phyloP scores from a whole-genome alignment of 2,888 invertebrate species.

The Abscondita cerata region DNA sequence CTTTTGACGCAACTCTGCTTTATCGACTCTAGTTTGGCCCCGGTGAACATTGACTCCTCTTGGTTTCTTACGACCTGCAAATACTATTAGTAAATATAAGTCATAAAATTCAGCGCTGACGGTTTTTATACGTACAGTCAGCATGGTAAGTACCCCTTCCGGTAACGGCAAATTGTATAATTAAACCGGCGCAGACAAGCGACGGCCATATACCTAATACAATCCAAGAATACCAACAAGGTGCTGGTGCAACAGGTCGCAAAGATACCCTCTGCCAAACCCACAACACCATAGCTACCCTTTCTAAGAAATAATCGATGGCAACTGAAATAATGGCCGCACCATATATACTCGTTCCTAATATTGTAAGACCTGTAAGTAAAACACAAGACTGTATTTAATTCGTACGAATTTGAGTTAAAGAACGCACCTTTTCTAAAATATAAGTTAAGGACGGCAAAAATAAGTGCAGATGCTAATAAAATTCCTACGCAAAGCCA shows the following conservation, averaged over 20 bases:
- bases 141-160: constrained; percentile 71
- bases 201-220: constrained; percentile 77
- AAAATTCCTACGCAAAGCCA: constrained; percentile 76
- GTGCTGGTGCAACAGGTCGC: constrained; percentile 63
- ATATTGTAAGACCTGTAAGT: constrained; percentile 68
- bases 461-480: constrained; percentile 70
- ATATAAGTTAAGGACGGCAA: constrained; percentile 74
- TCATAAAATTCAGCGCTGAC: constrained; percentile 5
- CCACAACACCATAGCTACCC: constrained; percentile 74
- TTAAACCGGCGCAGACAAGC: constrained; percentile 69
- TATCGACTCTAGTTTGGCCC: constrained; percentile 73
- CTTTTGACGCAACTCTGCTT: constrained; percentile 81
- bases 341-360: constrained; percentile 79
- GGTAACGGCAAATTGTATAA: constrained; percentile 74
- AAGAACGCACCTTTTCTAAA: constrained; percentile 78
- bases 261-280: constrained; percentile 72
- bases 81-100: constrained; percentile 27
- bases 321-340: constrained; percentile 74
- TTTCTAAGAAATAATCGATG: constrained; percentile 78
- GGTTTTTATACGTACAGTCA: constrained; percentile 60
- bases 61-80: constrained; percentile 60
- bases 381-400: not conserved
- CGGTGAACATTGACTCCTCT: constrained; percentile 56
- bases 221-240: constrained; percentile 78
- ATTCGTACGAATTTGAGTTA: not conserved